Percentiles rank a stretch among this genome's conserved stretches.
These are phyloP conservation scores for Drosophila silvestris DNA, from an alignment of 2,888 invertebrate species.

Conservation along the genomic window DNA sequence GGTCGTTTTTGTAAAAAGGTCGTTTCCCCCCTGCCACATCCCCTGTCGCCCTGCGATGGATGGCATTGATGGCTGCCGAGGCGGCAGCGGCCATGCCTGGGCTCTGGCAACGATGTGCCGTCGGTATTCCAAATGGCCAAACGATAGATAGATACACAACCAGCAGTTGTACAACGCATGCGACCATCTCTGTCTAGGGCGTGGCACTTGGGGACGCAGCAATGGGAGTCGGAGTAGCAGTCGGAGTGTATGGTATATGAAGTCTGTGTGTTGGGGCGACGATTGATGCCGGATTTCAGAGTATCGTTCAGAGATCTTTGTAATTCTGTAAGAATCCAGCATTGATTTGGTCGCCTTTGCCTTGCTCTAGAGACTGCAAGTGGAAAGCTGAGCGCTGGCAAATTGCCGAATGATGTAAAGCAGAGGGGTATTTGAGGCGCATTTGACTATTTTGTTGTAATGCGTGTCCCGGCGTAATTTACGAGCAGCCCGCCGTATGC, in stretches of 20 bases:
- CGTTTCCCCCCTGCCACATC: slow-evolving; percentile 18
- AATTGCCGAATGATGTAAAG: slow-evolving; percentile 46
- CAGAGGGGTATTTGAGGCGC: slow-evolving; percentile 31
- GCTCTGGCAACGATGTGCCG: slow-evolving; percentile 57
- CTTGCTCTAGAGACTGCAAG: background rate
- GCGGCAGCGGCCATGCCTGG: slow-evolving; percentile 51
- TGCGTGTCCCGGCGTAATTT: slow-evolving; percentile 67
- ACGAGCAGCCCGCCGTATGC: slow-evolving; percentile 71
- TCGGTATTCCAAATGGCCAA: slow-evolving; percentile 60
- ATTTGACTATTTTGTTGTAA: slow-evolving; percentile 68
- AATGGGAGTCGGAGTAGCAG: slow-evolving; percentile 5
- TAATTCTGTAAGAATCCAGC: slow-evolving; percentile 41
- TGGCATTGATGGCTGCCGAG: slow-evolving; percentile 59
- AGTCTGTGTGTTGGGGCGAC: slow-evolving; percentile 34
- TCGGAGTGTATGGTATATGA: background rate
- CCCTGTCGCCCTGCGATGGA: background rate
- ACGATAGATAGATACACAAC: slow-evolving; percentile 58
- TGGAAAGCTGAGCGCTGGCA: slow-evolving; percentile 45
- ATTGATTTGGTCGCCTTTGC: slow-evolving; percentile 1
- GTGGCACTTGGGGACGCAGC: slow-evolving; percentile 49
- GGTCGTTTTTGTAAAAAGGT: slow-evolving; percentile 26
- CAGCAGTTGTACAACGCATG: slow-evolving; percentile 61
- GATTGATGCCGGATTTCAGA: slow-evolving; percentile 70
- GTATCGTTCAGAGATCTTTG: slow-evolving; percentile 47
- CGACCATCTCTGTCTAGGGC: slow-evolving; percentile 53